phyloP scores from a whole-genome alignment of 2,113 vertebrate genomes.

The Spermophilus dauricus region DNA sequence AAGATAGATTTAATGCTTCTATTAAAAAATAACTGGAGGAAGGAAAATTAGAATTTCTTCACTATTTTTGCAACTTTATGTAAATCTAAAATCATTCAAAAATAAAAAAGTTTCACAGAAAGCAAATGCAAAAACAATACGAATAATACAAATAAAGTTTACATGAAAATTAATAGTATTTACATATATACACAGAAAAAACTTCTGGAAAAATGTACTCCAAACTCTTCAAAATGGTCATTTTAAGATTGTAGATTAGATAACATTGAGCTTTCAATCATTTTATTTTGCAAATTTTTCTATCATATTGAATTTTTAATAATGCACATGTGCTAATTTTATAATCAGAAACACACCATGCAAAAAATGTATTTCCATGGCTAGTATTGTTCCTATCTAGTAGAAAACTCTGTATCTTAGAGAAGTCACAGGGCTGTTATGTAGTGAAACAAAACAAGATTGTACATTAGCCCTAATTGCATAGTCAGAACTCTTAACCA shows the following conservation, averaged over 20 bases:
- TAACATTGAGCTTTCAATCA: neutral
- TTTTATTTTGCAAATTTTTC: constrained; percentile 14
- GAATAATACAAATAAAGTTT: neutral
- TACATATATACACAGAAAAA: neutral
- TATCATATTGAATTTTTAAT: constrained; percentile 11
- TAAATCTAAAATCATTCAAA: neutral
- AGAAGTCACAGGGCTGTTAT: constrained; percentile 14
- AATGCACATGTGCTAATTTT: neutral
- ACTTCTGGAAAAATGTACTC: neutral
- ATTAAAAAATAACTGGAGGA: neutral
- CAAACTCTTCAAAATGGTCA: neutral
- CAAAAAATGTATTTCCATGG: neutral
- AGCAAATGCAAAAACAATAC: neutral
- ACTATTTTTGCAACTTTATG: neutral
- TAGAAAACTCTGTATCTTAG: neutral
- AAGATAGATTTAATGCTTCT: neutral
- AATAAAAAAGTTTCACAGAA: neutral
- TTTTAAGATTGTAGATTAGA: neutral
- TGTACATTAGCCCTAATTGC: constrained; percentile 40
- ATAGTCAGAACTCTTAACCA: constrained; percentile 30
- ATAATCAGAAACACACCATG: neutral
- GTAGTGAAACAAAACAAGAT: constrained; percentile 57
- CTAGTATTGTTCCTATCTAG: neutral
- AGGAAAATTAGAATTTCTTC: neutral
- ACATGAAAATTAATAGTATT: neutral